These are phyloP conservation scores for Resseliella maxima DNA, from an alignment of 2,888 invertebrate genomes.

Conservation along the genomic window DNA sequence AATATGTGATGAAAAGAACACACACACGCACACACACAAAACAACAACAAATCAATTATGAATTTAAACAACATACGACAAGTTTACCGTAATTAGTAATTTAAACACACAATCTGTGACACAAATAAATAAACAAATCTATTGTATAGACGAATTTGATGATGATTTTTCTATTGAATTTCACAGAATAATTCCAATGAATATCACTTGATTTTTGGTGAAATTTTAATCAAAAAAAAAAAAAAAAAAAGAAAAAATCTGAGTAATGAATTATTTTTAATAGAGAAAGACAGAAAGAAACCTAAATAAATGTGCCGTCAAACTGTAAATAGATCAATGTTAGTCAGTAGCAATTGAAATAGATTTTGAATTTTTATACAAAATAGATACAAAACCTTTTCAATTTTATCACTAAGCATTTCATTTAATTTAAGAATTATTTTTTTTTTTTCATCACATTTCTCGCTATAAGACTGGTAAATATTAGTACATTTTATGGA, in stretches of 20 bases:
- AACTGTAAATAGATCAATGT: slow-evolving; percentile 2
- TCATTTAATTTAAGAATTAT: not conserved
- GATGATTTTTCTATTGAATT: no score
- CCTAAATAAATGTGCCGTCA: slow-evolving; percentile 5
- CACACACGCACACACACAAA: not conserved
- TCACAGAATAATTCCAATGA: no score
- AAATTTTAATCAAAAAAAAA: no score
- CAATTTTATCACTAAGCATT: no score
- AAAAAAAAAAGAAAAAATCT: no score
- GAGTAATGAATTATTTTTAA: not conserved
- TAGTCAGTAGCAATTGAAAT: slow-evolving; percentile 10
- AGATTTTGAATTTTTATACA: not conserved
- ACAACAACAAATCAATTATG: not conserved
- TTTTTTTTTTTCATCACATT: not conserved
- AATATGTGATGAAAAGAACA: not conserved
- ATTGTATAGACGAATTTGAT: not conserved
- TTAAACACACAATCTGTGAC: slow-evolving; percentile 37
- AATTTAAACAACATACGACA: not conserved
- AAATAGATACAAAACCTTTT: not conserved
- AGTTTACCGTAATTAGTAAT: slow-evolving; percentile 45
- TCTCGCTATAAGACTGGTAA: slow-evolving; percentile 45
- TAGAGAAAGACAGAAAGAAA: not conserved
- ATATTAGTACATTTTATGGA: slow-evolving; percentile 1
- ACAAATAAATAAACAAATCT: not conserved
- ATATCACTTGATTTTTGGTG: no score